Conservation (phyloP, 2,797 vertebrate genomes). For the Hypotaenidia okinawae region DNA sequence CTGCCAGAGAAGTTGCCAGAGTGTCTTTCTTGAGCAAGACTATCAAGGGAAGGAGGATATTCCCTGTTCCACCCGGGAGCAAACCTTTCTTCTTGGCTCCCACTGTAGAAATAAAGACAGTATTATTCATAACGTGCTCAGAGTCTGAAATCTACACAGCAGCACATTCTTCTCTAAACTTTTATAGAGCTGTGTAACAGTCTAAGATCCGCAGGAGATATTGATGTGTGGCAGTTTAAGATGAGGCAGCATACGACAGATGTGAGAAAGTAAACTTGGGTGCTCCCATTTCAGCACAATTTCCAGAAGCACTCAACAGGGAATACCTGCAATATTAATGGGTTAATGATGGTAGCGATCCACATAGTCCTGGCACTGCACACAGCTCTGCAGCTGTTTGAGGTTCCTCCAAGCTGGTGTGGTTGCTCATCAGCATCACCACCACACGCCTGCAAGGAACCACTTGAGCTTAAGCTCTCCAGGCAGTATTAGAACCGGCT, state of each 20-base stretch:
- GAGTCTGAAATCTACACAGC: constrained; percentile 82
- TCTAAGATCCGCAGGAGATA: constrained; percentile 83
- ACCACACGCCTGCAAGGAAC: constrained; percentile 12
- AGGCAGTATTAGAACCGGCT: not conserved
- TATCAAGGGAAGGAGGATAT: constrained; percentile 93
- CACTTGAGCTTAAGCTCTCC: constrained; percentile 4
- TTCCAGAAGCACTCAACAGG: constrained; percentile 82
- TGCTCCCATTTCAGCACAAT: constrained; percentile 80
- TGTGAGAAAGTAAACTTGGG: constrained; percentile 80
- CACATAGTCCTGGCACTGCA: constrained; percentile 74
- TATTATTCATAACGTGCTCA: constrained; percentile 84
- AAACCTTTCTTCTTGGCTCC: constrained; percentile 90
- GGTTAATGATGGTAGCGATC: constrained; percentile 78
- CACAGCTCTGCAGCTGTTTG: constrained; percentile 64
- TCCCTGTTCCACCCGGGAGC: constrained; percentile 88
- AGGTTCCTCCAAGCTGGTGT: constrained; percentile 29
- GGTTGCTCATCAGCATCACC: constrained; percentile 32
- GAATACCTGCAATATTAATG: constrained; percentile 85
- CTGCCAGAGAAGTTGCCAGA: constrained; percentile 90
- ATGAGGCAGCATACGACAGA: constrained; percentile 78
- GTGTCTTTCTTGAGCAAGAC: constrained; percentile 89
- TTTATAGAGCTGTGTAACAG: constrained; percentile 82
- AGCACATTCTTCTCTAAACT: constrained; percentile 83
- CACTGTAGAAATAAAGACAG: constrained; percentile 90
- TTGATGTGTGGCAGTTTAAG: constrained; percentile 81